Evolutionary conservation across 2,113 vertebrate genomes (phyloP), one percentile per base, ranked within the genome.

Genomic region (Ceyx cyanopectus): DNA sequence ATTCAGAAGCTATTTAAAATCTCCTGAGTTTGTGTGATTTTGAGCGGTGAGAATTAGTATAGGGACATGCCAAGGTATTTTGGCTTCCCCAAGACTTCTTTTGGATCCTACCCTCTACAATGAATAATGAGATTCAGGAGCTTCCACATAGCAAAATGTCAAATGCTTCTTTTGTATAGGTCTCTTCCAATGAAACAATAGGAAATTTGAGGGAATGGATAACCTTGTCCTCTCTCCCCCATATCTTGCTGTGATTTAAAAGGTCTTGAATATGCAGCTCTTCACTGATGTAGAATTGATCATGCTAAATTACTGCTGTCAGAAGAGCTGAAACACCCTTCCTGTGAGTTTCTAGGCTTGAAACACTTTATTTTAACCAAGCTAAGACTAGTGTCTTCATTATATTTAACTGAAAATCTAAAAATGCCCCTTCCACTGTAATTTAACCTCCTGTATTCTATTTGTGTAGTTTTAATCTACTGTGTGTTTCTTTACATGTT

Each of bases 111-210:
- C 50, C 43, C 43, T 51, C 13, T 89, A n/a, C n/a, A 19, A 12
- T 0, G 0, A 66, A 32, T 61, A 48, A 23, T 46, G 54, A 26
- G 43, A 41, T 21, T 37, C 18, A 1, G 0, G 17, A 54, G 78
- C 11, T 79, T 89, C 13, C 54, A 20, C 40, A 40, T 11, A 48
- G 53, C 43, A 89, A 23, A 67, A 79, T 70, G 61, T 74, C 48
- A 61, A 12, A 32, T 29, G 27, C 16, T 68, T 78, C 70, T 90
- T 90, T 74, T 70, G 5, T 27, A 12, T 72, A 60, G 13, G 12
- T 68, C 29, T 48, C 4, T 32, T 17, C n/a, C 74, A 26, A 37
- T 54, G 77, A 82, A 81, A 20, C 65, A 70, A 3, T 18, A 68
- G 22, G 29, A 54, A 79, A 75, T 66, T 16, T 53, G 29, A 67